Percentiles rank a stretch among this genome's conserved stretches.
Conservation (phyloP, 2,888 invertebrate species). For the Crioceris asparagi region DNA sequence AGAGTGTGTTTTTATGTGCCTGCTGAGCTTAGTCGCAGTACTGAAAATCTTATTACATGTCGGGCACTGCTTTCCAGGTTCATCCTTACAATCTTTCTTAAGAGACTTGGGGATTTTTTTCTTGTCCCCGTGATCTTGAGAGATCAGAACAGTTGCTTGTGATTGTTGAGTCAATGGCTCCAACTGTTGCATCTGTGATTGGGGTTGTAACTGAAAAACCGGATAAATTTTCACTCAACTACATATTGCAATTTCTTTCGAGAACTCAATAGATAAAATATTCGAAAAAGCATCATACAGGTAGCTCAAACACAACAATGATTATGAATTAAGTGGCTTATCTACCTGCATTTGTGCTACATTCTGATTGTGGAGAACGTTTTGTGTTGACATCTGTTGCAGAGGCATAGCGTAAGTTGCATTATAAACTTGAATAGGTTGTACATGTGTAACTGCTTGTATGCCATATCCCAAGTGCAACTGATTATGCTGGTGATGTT, state of each 20-base stretch:
- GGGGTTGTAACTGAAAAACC: slow-evolving; percentile 12
- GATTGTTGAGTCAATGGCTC: slow-evolving; percentile 12
- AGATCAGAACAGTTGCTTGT: slow-evolving; percentile 3
- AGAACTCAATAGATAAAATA: not conserved
- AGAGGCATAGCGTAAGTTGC: slow-evolving; percentile 31
- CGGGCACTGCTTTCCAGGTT: slow-evolving; percentile 31
- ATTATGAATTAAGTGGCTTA: too few relatives aligned
- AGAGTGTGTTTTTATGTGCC: slow-evolving; percentile 39
- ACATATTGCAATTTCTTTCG: not conserved
- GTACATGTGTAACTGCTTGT: slow-evolving; percentile 30
- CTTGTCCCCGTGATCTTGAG: slow-evolving; percentile 2
- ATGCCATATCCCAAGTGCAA: slow-evolving; percentile 29
- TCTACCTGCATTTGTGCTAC: slow-evolving; percentile 14
- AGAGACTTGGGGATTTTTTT: slow-evolving; percentile 2
- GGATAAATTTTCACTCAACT: too few relatives aligned
- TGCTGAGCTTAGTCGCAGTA: slow-evolving; percentile 33
- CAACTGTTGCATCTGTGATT: slow-evolving; percentile 10
- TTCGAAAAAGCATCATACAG: too few relatives aligned
- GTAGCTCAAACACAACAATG: too few relatives aligned
- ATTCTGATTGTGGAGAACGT: slow-evolving; percentile 13
- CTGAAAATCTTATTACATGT: slow-evolving; percentile 35
- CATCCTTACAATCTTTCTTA: slow-evolving; percentile 16
- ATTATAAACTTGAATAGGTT: slow-evolving; percentile 33
- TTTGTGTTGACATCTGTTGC: slow-evolving; percentile 20
- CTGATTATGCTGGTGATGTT: slow-evolving; percentile 28